Evolutionary conservation across 2,113 vertebrate species (phyloP).

Genomic region (Chlorodrepanis virens): DNA sequence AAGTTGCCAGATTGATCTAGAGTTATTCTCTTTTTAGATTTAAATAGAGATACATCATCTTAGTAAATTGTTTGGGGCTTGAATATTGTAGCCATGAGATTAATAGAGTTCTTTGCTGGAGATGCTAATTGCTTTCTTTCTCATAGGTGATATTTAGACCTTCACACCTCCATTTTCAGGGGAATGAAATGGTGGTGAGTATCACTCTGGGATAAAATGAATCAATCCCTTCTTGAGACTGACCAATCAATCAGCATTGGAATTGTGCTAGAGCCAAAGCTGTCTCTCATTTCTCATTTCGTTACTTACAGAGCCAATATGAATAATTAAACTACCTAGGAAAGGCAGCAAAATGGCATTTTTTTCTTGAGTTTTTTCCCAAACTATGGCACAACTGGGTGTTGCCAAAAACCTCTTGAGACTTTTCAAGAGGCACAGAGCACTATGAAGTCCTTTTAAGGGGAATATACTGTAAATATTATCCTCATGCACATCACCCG

Average conservation of each 20-base stretch:
- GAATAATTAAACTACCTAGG: not conserved
- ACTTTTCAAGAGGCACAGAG: not conserved
- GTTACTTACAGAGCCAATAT: not conserved
- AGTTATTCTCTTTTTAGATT: not conserved
- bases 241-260: not conserved
- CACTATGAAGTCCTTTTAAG: not conserved
- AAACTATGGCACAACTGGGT: not conserved
- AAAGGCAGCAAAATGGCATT: not conserved
- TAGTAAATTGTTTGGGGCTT: slow-evolving; percentile 24
- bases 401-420: not conserved
- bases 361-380: not conserved
- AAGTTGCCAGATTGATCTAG: not conserved
- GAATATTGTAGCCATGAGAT: not conserved
- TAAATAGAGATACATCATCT: slow-evolving; percentile 4
- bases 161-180: not conserved
- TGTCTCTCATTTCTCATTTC: not conserved
- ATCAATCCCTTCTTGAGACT: not conserved
- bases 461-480: not conserved
- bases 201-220: not conserved
- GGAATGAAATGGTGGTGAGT: not conserved
- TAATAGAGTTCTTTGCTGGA: not conserved
- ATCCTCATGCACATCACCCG: not conserved
- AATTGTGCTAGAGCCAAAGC: not conserved
- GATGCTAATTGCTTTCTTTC: not conserved
- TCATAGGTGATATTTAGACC: not conserved